phyloP scores from a whole-genome alignment of 2,797 vertebrate genomes.

The Menidia menidia region DNA sequence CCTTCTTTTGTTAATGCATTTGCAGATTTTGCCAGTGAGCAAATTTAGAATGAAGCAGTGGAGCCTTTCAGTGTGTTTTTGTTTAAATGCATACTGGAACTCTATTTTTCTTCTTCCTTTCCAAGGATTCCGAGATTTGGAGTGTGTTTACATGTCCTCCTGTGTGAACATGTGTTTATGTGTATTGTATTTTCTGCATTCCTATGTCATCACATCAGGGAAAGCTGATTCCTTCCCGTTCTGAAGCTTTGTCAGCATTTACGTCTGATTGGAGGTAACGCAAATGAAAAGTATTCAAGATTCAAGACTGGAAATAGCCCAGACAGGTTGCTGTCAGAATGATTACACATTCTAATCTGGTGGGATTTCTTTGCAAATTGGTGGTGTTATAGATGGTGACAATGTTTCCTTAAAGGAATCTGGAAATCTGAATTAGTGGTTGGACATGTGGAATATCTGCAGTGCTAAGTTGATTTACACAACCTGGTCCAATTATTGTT shows the following conservation, averaged over 20 bases:
- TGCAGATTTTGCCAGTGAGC: too few relatives aligned
- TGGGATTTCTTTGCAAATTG: background rate
- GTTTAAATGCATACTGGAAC: slow-evolving; percentile 18
- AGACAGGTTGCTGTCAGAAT: background rate
- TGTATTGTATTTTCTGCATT: slow-evolving; percentile 12
- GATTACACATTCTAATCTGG: slow-evolving; percentile 2
- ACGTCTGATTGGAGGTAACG: slow-evolving; percentile 6
- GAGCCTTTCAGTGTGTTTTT: slow-evolving; percentile 23
- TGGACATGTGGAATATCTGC: slow-evolving; percentile 12
- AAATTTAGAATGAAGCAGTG: slow-evolving; percentile 27
- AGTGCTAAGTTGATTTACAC: slow-evolving; percentile 27
- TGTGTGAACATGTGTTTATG: slow-evolving; percentile 7
- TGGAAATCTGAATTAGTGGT: slow-evolving; percentile 14
- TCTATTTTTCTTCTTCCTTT: slow-evolving; percentile 1
- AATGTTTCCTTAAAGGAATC: slow-evolving; percentile 6
- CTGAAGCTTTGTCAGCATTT: slow-evolving; percentile 34
- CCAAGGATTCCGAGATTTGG: slow-evolving; percentile 9
- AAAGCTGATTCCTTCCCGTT: slow-evolving; percentile 6
- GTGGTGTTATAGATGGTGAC: background rate
- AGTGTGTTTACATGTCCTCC: background rate
- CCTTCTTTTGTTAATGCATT: background rate
- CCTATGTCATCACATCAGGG: slow-evolving; percentile 26
- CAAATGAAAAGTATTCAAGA: slow-evolving; percentile 15
- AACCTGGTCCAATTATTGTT: slow-evolving; percentile 17
- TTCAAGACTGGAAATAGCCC: slow-evolving; percentile 15